phyloP scores from a whole-genome alignment of 2,888 invertebrate species.

The Aspidiotus destructor region DNA sequence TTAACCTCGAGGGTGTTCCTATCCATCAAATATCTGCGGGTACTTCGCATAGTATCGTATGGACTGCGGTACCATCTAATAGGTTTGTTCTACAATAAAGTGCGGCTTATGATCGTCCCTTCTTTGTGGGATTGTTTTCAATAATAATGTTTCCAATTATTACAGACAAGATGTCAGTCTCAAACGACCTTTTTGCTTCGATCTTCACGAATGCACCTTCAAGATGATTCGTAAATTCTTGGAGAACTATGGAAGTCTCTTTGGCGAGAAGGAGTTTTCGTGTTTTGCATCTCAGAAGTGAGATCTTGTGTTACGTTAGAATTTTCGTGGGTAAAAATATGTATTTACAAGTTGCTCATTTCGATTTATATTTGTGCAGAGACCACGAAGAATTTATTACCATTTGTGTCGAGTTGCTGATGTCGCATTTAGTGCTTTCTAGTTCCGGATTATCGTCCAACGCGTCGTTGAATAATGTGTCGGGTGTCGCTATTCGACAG shows the following conservation, averaged over 20 bases:
- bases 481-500: constrained; percentile 22
- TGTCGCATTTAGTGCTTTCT: constrained; percentile 43
- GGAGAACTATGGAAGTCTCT: constrained; percentile 46
- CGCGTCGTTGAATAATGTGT: constrained; percentile 18
- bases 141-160: constrained; percentile 3
- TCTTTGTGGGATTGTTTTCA: neutral
- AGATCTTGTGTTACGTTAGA: constrained; percentile 32
- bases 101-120: neutral
- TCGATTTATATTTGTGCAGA: constrained; percentile 38
- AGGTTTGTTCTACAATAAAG: constrained; percentile 37
- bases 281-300: constrained; percentile 39
- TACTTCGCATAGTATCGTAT: constrained; percentile 54
- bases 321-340: neutral
- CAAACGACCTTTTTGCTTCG: constrained; percentile 53
- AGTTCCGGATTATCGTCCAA: constrained; percentile 23
- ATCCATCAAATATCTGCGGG: constrained; percentile 55
- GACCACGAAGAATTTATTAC: constrained; percentile 52
- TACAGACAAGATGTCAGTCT: constrained; percentile 47
- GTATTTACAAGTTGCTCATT: neutral
- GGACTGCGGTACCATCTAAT: constrained; percentile 48
- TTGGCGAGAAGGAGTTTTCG: constrained; percentile 29
- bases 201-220: constrained; percentile 53
- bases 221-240: constrained; percentile 48
- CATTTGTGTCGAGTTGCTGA: constrained; percentile 49
- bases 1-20: constrained; percentile 47